Percentiles rank a stretch among this genome's conserved stretches.
Evolutionary conservation across 2,797 vertebrate species (phyloP).

Genomic region (Hydrocynus forskahlii): DNA sequence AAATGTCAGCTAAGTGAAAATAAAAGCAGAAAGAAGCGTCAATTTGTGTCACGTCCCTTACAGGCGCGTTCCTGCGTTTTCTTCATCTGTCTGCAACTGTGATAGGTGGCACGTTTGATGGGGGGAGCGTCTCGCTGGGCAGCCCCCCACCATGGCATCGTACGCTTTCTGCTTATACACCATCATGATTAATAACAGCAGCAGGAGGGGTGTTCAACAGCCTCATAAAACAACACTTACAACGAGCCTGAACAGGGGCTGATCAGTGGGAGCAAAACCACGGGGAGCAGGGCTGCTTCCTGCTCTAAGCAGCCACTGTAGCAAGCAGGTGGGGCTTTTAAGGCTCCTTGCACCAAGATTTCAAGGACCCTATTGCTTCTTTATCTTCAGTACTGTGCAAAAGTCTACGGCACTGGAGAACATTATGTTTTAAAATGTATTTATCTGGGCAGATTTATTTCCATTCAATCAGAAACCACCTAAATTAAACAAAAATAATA

Average conservation of each 20-base stretch:
- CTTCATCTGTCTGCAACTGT: slow-evolving; percentile 34
- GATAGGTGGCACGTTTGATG: slow-evolving; percentile 20
- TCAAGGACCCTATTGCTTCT: neutral
- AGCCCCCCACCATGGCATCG: slow-evolving; percentile 21
- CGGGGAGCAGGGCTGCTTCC: neutral
- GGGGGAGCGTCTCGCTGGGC: slow-evolving; percentile 5
- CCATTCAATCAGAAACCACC: no score
- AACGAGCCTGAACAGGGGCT: slow-evolving; percentile 16
- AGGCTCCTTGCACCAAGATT: neutral
- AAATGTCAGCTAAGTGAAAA: slow-evolving; percentile 40
- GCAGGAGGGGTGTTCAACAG: slow-evolving; percentile 38
- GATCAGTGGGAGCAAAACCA: slow-evolving; percentile 12
- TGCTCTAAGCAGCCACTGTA: neutral
- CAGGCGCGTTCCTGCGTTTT: slow-evolving; percentile 7
- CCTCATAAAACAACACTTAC: slow-evolving; percentile 1
- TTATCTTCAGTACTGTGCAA: neutral
- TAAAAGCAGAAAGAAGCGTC: slow-evolving; percentile 5
- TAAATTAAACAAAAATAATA: no score
- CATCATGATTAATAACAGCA: slow-evolving; percentile 44
- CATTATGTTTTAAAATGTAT: no score
- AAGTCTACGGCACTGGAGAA: neutral
- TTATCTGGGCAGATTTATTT: no score
- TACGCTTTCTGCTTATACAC: slow-evolving; percentile 36
- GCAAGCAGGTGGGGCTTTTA: neutral
- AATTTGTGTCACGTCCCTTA: slow-evolving; percentile 42